Conservation (phyloP, 2,113 vertebrate genomes). For the Gambusia holbrooki region DNA sequence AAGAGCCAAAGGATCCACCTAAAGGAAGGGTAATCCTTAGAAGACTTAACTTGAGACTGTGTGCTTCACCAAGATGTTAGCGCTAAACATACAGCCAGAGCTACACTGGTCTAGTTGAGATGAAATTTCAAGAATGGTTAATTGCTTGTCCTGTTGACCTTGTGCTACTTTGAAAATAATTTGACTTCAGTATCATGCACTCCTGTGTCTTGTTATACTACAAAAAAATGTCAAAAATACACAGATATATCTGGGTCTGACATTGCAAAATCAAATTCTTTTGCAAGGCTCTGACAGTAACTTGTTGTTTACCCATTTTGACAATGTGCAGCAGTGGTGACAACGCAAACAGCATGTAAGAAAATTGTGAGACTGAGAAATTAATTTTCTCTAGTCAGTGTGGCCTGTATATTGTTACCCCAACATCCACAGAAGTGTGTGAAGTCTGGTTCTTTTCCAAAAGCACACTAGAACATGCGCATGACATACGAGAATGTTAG, state of each 20-base stretch:
- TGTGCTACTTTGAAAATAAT: neutral
- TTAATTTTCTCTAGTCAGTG: slow-evolving; percentile 57
- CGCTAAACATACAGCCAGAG: neutral
- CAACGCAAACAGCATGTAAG: slow-evolving; percentile 42
- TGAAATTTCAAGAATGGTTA: too few relatives aligned
- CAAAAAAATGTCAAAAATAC: neutral
- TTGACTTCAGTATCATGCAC: neutral
- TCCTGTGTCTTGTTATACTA: neutral
- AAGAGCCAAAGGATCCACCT: neutral
- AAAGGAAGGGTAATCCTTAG: too few relatives aligned
- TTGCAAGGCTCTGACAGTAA: neutral
- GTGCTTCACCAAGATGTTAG: too few relatives aligned
- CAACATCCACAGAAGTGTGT: slow-evolving; percentile 47
- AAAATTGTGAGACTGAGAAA: slow-evolving; percentile 17
- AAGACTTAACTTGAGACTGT: too few relatives aligned
- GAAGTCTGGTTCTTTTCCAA: slow-evolving; percentile 59
- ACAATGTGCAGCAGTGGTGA: slow-evolving; percentile 49
- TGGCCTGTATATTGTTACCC: slow-evolving; percentile 53
- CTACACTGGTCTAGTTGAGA: neutral
- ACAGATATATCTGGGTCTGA: neutral
- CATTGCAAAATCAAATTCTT: neutral
- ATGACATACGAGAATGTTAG: slow-evolving; percentile 53
- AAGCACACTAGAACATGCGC: slow-evolving; percentile 53
- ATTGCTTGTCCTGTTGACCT: neutral
- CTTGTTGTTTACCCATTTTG: slow-evolving; percentile 51